Base-by-base conservation (phyloP, 2,797 vertebrate genomes). In the Heterohyrax brucei region DNA sequence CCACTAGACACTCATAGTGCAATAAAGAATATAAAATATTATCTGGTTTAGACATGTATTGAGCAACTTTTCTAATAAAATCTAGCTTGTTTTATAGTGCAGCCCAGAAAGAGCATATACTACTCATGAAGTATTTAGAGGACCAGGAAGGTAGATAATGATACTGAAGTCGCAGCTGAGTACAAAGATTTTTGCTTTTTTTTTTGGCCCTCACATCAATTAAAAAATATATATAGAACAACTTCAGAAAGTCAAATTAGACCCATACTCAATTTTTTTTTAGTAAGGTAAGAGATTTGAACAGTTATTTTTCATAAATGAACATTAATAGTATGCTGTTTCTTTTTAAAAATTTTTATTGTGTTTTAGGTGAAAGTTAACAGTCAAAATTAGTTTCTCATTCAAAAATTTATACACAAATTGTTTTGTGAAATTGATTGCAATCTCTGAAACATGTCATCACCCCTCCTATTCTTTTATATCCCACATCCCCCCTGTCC, bases 21-120 rank as follows among this genome's bases (percentile, higher is more conserved):
- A 70, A 30, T 59, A 91, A 73, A 61, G 9, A 18, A 21, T 30
- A 48, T 59, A 93, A 83, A 81, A 68, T 18, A 50, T 82, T n/a
- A 46, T 85, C 95, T 95, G 73, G 62, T 80, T 80, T 70, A 13
- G 19, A 82, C 56, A 21, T 6, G 3, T 92, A 87, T 75, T 79
- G 87, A 91, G 61, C 7, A 84, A 77, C 79, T 93, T 97, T 88
- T 72, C 87, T 96, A 90, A 87, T 95, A 81, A 97, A 95, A 91
- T n/a, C 78, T 59, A 28, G 9, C 3, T 13, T 89, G 56, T 28
- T 95, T 87, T 85, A 95, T 96, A 56, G 75, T 87, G n/a, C 59
- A 78, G 82, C 89, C 73, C 87, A 22, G 62, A 96, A 95, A 93
- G 39, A 28, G 79, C 50, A 82, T 94, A 75, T 92, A 85, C 56